phyloP scores from a whole-genome alignment of 2,888 invertebrate genomes.

The Tetragonisca angustula region DNA sequence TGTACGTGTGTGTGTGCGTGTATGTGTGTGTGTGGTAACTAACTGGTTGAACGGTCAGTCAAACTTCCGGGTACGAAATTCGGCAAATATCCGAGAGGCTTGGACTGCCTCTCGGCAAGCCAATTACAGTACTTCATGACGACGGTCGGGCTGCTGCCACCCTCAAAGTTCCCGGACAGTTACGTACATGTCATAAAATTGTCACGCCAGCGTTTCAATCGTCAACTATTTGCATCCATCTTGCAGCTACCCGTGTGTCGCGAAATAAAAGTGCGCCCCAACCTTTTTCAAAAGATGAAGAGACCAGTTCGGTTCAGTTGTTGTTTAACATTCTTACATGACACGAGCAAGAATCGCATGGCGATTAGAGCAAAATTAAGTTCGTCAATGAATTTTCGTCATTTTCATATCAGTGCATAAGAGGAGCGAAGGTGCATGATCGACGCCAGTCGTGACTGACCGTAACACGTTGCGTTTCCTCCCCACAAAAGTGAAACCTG shows the following conservation, averaged over 20 bases:
- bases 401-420: too few species aligned
- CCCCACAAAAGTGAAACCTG: not conserved
- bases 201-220: not conserved
- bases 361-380: too few species aligned
- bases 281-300: too few species aligned
- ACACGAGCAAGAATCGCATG: too few species aligned
- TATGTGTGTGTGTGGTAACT: constrained; percentile 62
- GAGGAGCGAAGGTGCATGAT: too few species aligned
- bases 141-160: constrained; percentile 21
- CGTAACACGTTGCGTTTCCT: too few species aligned
- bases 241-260: not conserved
- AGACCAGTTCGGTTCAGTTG: too few species aligned
- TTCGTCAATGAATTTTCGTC: too few species aligned
- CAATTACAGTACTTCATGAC: constrained; percentile 40
- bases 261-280: too few species aligned
- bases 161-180: constrained; percentile 14
- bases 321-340: too few species aligned
- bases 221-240: not conserved
- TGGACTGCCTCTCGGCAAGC: constrained; percentile 27
- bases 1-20: not conserved
- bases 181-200: constrained; percentile 3
- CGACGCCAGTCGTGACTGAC: too few species aligned
- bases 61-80: constrained; percentile 30
- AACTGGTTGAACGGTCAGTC: constrained; percentile 73
- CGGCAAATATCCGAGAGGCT: constrained; percentile 29